Conservation (phyloP, 2,888 invertebrate genomes). For the Aspidiotus rigidus region DNA sequence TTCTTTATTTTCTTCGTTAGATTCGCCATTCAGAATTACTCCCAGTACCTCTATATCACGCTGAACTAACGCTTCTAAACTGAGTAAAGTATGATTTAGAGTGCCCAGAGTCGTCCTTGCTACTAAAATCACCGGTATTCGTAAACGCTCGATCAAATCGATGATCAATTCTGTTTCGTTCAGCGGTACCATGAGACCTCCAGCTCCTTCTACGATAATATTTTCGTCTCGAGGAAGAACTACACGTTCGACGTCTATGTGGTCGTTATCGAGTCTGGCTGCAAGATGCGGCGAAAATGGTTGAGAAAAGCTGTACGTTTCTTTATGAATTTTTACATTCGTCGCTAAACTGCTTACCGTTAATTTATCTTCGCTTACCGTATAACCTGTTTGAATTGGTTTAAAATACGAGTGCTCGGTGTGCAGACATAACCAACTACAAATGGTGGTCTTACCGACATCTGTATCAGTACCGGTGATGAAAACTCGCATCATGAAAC, state of each 20-base stretch:
- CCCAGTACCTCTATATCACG: conserved; percentile 25
- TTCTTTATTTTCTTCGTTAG: conserved; percentile 25
- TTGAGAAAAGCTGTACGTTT: conserved; percentile 19
- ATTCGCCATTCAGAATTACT: conserved; percentile 29
- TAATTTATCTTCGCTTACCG: conserved; percentile 1
- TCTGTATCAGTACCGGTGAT: conserved; percentile 32
- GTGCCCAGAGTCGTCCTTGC: conserved; percentile 24
- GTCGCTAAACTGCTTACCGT: conserved; percentile 13
- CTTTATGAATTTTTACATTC: conserved; percentile 9
- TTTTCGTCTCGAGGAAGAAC: conserved; percentile 16
- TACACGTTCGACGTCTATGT: conserved; percentile 19
- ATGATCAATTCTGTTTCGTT: conserved; percentile 26
- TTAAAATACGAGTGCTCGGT: conserved; percentile 30
- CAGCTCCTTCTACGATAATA: conserved; percentile 32
- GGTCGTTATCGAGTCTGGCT: conserved; percentile 15
- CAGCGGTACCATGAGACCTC: conserved; percentile 25
- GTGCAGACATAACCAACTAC: conserved; percentile 31
- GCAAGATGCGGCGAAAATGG: conserved; percentile 28
- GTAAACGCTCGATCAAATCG: conserved; percentile 27
- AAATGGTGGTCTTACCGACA: conserved; percentile 28
- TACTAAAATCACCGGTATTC: conserved; percentile 25
- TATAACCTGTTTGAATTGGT: conserved; percentile 28
- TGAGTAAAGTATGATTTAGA: conserved; percentile 31
- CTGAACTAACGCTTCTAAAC: conserved; percentile 18
- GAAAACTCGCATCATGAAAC: conserved; percentile 26